These are phyloP conservation scores for Scrobipalpa atriplicella DNA, from an alignment of 2,888 invertebrate genomes.

Conservation along the genomic window DNA sequence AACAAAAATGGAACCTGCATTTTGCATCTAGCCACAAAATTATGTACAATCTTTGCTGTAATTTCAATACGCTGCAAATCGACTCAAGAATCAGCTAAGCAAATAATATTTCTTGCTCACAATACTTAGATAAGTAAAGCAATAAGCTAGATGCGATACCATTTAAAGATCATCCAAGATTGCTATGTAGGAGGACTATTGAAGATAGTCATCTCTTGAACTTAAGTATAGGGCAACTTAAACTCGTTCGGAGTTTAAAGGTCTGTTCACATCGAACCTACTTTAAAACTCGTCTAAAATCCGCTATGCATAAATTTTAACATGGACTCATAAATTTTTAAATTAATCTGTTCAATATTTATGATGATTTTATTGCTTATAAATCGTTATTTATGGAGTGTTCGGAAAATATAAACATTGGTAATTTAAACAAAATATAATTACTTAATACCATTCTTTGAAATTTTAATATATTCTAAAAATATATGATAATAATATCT, in stretches of 20 bases:
- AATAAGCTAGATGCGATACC: slow-evolving; percentile 14
- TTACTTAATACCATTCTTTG: neutral
- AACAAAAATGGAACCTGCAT: neutral
- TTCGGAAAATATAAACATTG: neutral
- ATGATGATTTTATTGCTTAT: neutral
- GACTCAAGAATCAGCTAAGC: neutral
- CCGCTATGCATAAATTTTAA: neutral
- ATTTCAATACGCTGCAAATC: neutral
- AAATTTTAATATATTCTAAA: too few species aligned
- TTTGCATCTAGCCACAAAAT: neutral
- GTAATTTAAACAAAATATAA: neutral
- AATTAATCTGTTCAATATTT: neutral
- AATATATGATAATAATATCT: too few species aligned
- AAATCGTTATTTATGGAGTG: neutral
- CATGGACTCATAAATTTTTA: neutral
- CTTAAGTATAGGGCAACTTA: slow-evolving; percentile 27
- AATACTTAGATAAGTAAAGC: neutral
- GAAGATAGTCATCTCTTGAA: slow-evolving; percentile 28
- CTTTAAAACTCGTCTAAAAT: neutral
- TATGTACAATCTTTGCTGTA: slow-evolving; percentile 1
- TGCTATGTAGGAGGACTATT: slow-evolving; percentile 25
- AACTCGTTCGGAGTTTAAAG: slow-evolving; percentile 23
- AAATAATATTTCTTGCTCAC: slow-evolving; percentile 1
- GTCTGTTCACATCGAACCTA: neutral
- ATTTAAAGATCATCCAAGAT: slow-evolving; percentile 30